These are phyloP conservation scores for Macroglossus sobrinus DNA, from an alignment of 2,113 vertebrate genomes.

Conservation along the genomic window DNA sequence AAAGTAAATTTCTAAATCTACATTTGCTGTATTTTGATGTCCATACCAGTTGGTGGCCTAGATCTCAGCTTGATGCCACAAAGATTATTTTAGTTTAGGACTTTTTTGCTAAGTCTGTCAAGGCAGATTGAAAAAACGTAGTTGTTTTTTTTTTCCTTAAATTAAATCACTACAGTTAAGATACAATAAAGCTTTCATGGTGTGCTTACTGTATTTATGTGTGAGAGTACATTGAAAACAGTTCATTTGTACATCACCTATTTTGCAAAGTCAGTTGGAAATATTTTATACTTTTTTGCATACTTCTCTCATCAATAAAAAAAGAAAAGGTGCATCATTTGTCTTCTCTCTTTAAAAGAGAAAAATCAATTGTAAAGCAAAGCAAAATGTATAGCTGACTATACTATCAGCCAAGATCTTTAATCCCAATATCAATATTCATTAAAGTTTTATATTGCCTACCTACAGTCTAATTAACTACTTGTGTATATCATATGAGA, in stretches of 20 bases:
- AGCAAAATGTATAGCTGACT: conserved; percentile 27
- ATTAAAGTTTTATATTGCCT: conserved; percentile 60
- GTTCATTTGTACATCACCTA: conserved; percentile 46
- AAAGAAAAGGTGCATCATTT: conserved; percentile 10
- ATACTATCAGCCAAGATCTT: conserved; percentile 54
- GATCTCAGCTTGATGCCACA: neutral
- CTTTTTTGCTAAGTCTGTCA: conserved; percentile 44
- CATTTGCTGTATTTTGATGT: neutral
- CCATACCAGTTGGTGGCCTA: neutral
- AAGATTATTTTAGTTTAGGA: neutral
- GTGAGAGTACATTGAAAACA: neutral
- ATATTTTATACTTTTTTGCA: conserved; percentile 46
- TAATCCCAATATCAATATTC: conserved; percentile 70
- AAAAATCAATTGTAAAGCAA: conserved; percentile 50
- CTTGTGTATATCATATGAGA: neutral
- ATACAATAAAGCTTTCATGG: conserved; percentile 55
- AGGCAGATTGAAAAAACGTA: conserved; percentile 13
- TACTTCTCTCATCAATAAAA: conserved; percentile 61
- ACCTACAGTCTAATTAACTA: conserved; percentile 66
- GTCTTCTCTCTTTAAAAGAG: conserved; percentile 45
- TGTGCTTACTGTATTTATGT: neutral
- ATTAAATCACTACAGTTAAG: conserved; percentile 64
- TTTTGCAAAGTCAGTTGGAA: conserved; percentile 52
- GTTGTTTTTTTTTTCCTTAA: conserved; percentile 40
- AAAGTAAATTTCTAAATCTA: neutral